Evolutionary conservation across 2,888 invertebrate species (phyloP).

Genomic region (Helicoverpa assulta): DNA sequence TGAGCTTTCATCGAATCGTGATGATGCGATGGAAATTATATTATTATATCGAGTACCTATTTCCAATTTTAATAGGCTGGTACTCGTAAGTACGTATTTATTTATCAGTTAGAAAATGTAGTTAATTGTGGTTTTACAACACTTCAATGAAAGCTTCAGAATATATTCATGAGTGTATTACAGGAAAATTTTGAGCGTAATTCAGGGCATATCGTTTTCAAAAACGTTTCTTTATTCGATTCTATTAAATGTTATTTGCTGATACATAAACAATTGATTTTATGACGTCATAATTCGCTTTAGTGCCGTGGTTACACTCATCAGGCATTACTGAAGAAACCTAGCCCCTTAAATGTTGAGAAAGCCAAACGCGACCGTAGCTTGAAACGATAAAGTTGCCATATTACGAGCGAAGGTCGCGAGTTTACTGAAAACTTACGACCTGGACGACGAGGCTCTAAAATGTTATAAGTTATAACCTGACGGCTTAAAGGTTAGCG

Average conservation of each 20-base stretch:
- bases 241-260: too few species aligned
- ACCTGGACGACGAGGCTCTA: slow-evolving; percentile 38
- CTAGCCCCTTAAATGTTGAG: slow-evolving; percentile 4
- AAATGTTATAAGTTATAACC: slow-evolving; percentile 40
- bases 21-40: slow-evolving; percentile 35
- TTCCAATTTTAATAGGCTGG: background rate
- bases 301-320: background rate
- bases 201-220: too few species aligned
- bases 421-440: slow-evolving; percentile 43
- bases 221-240: too few species aligned
- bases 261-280: too few species aligned
- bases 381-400: slow-evolving; percentile 33
- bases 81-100: too few species aligned
- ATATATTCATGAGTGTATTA: too few species aligned
- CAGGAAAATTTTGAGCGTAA: too few species aligned
- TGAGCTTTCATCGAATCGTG: slow-evolving; percentile 37
- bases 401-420: slow-evolving; percentile 42
- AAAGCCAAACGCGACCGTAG: slow-evolving; percentile 34
- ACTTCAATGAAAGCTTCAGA: too few species aligned
- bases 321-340: slow-evolving; percentile 5
- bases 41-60: background rate
- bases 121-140: background rate
- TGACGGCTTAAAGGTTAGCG: slow-evolving; percentile 15
- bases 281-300: too few species aligned
- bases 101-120: background rate